Percentiles rank a stretch among this genome's conserved stretches.
phyloP scores from a whole-genome alignment of 2,888 invertebrate species.

The Venusia cambrica region DNA sequence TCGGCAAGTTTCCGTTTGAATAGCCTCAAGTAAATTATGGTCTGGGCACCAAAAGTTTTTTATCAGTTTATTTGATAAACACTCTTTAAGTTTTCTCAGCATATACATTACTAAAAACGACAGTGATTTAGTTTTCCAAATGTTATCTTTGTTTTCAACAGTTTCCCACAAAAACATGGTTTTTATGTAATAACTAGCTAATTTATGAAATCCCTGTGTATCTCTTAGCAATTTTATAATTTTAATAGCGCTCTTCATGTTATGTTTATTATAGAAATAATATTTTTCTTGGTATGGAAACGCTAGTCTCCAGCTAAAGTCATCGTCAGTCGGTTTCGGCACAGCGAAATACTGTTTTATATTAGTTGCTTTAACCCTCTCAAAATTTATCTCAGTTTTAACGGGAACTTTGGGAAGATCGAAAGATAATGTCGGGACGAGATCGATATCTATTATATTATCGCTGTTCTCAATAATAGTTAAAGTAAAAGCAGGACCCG shows the following conservation, averaged over 20 bases:
- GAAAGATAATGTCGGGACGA: constrained; percentile 56
- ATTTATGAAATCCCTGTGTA: constrained; percentile 49
- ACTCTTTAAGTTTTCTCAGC: constrained; percentile 46
- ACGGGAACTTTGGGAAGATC: constrained; percentile 43
- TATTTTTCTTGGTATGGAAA: constrained; percentile 57
- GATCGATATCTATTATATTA: constrained; percentile 52
- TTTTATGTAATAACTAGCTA: constrained; percentile 62
- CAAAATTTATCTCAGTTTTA: constrained; percentile 42
- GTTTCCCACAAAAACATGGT: constrained; percentile 58
- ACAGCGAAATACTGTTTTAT: constrained; percentile 50
- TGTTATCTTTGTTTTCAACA: constrained; percentile 32
- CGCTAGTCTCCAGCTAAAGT: constrained; percentile 54
- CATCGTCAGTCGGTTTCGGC: constrained; percentile 51
- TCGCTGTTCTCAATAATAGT: constrained; percentile 41
- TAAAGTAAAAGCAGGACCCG: constrained; percentile 57
- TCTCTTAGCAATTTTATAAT: constrained; percentile 54
- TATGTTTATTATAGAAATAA: constrained; percentile 44
- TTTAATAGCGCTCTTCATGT: constrained; percentile 52
- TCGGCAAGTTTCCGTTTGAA: constrained; percentile 45
- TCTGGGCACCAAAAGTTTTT: constrained; percentile 54
- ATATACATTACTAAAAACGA: constrained; percentile 48
- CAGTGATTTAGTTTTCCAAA: constrained; percentile 50
- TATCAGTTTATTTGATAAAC: constrained; percentile 39
- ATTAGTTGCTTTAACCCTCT: constrained; percentile 34
- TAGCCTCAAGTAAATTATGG: constrained; percentile 50